Evolutionary conservation across 2,888 invertebrate species (phyloP), one percentile per base, ranked within the genome.

Genomic region (Xestia sexstrigata): DNA sequence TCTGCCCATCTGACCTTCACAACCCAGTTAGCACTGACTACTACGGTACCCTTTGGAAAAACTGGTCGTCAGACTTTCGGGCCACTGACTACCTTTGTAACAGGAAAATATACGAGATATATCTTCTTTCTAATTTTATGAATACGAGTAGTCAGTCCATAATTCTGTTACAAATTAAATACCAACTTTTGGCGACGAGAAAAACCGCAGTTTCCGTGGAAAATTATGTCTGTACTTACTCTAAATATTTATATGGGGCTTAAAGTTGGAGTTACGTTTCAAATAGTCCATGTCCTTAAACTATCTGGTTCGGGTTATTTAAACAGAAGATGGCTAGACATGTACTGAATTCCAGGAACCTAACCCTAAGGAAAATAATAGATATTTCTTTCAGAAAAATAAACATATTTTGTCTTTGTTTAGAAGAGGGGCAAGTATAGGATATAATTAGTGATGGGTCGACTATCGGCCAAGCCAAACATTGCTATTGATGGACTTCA

Each of bases 41-140:
- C 9, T 30, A 30, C 0, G 60, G 20, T 35, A 30, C 9, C 2
- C 30, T 20, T 30, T 30, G 9, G 20, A 9, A 35, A 62, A 20
- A 20, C 30, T 35, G 60, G 4, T 30, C 58, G 26, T 8, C 58
- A 58, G 26, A 26, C 15, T 58, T 26, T 26, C 26, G 58, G 58
- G 7, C 26, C 58, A 58, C 7, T 26, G 23, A 52, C 49, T 9
- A 58, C 58, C 26, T 58, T 58, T 62, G 60, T 62, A 30, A 20
- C 30, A 30, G 20, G 9, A 35, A 30, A 30, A 45, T 79, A 26
- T 58, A 35, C 15, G 3, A 65, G 55, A 66, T 71, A 67, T 79
- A 80, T 67, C 8, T 80, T 55, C 8, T 8, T 63, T 68, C 30
- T 42, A 42, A 81, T 47, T 62, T 72, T 63, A 80, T 63, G 47